These are phyloP conservation scores for Lindbergichthys nudifrons DNA, from an alignment of 2,797 vertebrate species.

Conservation along the genomic window DNA sequence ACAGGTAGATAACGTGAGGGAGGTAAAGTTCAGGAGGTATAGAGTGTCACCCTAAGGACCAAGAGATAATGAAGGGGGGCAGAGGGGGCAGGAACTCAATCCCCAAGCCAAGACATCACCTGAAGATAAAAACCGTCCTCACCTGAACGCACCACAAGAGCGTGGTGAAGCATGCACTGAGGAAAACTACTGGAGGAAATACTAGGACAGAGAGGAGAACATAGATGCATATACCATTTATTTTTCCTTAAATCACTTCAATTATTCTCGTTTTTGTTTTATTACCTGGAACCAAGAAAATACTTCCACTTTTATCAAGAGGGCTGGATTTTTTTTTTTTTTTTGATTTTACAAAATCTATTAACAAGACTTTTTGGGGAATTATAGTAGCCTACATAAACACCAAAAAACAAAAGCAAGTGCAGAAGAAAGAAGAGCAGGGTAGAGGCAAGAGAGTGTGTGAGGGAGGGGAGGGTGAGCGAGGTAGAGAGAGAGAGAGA, in stretches of 20 bases:
- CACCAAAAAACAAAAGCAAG: slow-evolving; percentile 4
- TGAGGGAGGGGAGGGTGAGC: slow-evolving; percentile 56
- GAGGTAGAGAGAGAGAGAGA: slow-evolving; percentile 32
- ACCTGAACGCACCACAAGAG: slow-evolving; percentile 47
- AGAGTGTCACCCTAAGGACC: slow-evolving; percentile 78
- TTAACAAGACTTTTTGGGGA: not conserved
- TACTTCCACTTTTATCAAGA: not conserved
- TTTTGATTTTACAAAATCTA: too few species aligned
- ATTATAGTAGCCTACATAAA: slow-evolving; percentile 24
- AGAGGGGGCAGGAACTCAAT: slow-evolving; percentile 75
- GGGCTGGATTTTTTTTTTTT: too few species aligned
- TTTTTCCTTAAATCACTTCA: not conserved
- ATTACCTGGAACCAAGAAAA: not conserved
- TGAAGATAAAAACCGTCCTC: slow-evolving; percentile 75
- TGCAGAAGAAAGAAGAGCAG: slow-evolving; percentile 46
- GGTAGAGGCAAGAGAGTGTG: slow-evolving; percentile 46
- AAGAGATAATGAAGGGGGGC: slow-evolving; percentile 65
- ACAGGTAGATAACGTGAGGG: slow-evolving; percentile 70
- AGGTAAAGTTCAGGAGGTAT: slow-evolving; percentile 76
- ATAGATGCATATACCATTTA: not conserved
- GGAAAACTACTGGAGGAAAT: slow-evolving; percentile 8
- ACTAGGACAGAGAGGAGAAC: slow-evolving; percentile 6
- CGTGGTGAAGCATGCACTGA: slow-evolving; percentile 29
- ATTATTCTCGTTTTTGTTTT: not conserved
- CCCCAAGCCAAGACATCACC: slow-evolving; percentile 56